A percentile compares a stretch with the other conserved stretches of the same genome.
phyloP scores from a whole-genome alignment of 2,113 vertebrate genomes.

The Nesogale talazaci region DNA sequence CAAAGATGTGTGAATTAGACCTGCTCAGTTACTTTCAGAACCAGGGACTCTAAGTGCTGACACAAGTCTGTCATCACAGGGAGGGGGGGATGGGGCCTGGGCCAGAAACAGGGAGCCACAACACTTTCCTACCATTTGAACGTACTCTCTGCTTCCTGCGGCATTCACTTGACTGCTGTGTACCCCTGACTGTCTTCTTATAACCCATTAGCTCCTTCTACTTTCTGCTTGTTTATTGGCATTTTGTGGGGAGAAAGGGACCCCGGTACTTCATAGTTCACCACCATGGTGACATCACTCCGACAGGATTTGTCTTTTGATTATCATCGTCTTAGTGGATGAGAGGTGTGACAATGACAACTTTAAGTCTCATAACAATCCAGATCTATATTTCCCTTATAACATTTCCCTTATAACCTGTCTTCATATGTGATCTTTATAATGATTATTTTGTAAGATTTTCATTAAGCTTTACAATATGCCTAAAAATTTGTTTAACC shows the following conservation, averaged over 20 bases:
- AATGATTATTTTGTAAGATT: not conserved
- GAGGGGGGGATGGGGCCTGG: too few species aligned
- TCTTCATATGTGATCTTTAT: constrained; percentile 13
- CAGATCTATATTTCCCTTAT: not conserved
- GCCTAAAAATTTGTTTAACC: not conserved
- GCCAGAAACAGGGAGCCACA: not conserved
- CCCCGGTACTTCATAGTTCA: not conserved
- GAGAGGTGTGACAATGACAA: not conserved
- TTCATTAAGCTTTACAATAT: not conserved
- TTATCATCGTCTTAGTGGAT: not conserved
- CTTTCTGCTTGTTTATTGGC: not conserved
- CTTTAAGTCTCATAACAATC: not conserved
- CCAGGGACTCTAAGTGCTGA: not conserved
- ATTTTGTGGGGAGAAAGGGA: not conserved
- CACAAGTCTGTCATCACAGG: too few species aligned
- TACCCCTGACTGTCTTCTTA: not conserved
- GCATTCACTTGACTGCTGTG: not conserved
- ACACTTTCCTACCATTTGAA: not conserved
- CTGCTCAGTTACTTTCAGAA: not conserved
- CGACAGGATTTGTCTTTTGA: not conserved
- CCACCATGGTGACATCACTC: not conserved
- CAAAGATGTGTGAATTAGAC: not conserved
- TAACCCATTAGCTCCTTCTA: not conserved
- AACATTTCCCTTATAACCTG: not conserved
- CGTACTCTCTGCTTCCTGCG: not conserved